Evolutionary conservation across 2,797 vertebrate species (phyloP), one percentile per base, ranked within the genome.

Genomic region (Alosa sapidissima): DNA sequence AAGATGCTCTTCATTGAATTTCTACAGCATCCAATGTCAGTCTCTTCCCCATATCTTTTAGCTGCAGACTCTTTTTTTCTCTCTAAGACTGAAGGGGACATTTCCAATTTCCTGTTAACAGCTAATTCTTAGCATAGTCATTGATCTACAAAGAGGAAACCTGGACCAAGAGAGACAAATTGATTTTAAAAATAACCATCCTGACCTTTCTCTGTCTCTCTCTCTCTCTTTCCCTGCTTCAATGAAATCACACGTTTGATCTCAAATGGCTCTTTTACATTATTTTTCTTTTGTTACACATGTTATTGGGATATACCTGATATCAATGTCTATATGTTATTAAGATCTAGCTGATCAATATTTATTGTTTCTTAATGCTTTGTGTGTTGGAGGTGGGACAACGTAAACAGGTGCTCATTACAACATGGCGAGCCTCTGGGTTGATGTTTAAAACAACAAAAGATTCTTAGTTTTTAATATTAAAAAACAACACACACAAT

Each of bases 111-210:
- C 68, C 36, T 11, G 14, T 75, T 75, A 41, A 75, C 33, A 75
- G 68, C 68, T 75, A 75, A 75, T 65, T 65, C n/a, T 28, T 65
- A 28, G 36, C 13, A 75, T 75, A 68, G 13, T 11, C 68, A 75
- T 75, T 75, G 68, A 75, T 75, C 36, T 45, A 45, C 68, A 41
- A 75, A 75, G 33, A 14, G 14, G 68, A 75, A 16, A 75, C 33
- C 68, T 75, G 33, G 4, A 11, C 41, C 11, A 13, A 75, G 33
- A 45, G 33, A 75, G 60, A 65, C 33, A 75, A 75, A 75, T 75
- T 75, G 68, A 75, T 75, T 75, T 75, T 41, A 75, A 75, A 41
- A 75, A 75, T 41, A 72, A 33, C 68, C 68, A 16, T 13, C 33
- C 36, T 41, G 68, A 72, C 68, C 72, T 78, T n/a, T 78, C 41